phyloP scores from a whole-genome alignment of 2,888 invertebrate genomes.

The Anoplius nigerrimus region DNA sequence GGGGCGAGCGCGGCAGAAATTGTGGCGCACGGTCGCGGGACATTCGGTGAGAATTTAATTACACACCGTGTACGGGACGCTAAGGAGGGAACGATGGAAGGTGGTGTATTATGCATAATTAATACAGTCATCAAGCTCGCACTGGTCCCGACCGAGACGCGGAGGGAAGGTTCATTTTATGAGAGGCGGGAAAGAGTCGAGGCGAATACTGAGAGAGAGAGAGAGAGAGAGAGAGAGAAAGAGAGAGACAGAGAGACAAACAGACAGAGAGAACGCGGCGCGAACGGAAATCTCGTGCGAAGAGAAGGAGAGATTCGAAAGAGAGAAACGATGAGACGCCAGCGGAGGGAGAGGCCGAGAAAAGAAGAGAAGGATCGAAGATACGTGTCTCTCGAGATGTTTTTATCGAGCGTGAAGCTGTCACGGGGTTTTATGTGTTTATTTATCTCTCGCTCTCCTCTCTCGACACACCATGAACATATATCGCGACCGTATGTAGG shows the following conservation, averaged over 20 bases:
- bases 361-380: slow-evolving; percentile 33
- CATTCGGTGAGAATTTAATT: slow-evolving; percentile 20
- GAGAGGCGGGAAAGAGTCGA: too few species aligned
- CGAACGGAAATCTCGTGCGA: slow-evolving; percentile 8
- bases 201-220: not conserved
- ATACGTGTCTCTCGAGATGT: slow-evolving; percentile 56
- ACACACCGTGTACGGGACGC: not conserved
- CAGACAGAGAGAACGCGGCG: slow-evolving; percentile 1
- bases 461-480: slow-evolving; percentile 25
- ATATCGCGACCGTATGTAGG: slow-evolving; percentile 28
- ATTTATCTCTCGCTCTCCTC: slow-evolving; percentile 59
- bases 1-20: too few species aligned
- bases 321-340: slow-evolving; percentile 11
- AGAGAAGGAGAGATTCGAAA: not conserved
- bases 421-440: slow-evolving; percentile 66
- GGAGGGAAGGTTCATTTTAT: slow-evolving; percentile 14
- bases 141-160: slow-evolving; percentile 7
- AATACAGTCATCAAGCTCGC: slow-evolving; percentile 43
- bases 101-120: slow-evolving; percentile 37
- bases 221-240: slow-evolving; percentile 3
- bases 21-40: not conserved
- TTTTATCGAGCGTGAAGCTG: slow-evolving; percentile 66
- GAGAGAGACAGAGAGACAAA: slow-evolving; percentile 16
- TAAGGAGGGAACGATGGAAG: slow-evolving; percentile 12
- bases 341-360: slow-evolving; percentile 10